Evolutionary conservation across 2,888 invertebrate species (phyloP).

Genomic region (Parascotia fuliginaria): DNA sequence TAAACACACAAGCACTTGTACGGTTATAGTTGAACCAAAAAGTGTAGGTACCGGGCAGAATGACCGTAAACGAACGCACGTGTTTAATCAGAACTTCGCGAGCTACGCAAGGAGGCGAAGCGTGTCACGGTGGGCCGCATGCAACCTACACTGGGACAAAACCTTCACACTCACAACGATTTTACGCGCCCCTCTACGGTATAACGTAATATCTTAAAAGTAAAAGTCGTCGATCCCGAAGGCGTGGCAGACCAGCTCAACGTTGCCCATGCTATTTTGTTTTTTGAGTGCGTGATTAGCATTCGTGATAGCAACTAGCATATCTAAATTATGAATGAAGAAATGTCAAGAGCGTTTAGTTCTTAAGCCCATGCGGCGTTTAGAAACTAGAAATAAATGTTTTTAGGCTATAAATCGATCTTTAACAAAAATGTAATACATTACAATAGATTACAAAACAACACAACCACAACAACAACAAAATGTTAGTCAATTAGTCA

Average conservation of each 20-base stretch:
- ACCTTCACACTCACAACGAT: constrained; percentile 51
- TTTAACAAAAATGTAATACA: no score
- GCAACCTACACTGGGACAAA: constrained; percentile 57
- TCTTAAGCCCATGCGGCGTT: no score
- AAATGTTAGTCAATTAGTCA: no score
- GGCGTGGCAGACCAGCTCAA: constrained; percentile 64
- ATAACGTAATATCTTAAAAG: constrained; percentile 64
- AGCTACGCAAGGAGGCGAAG: constrained; percentile 51
- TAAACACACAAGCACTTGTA: constrained; percentile 24
- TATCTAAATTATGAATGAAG: constrained; percentile 41
- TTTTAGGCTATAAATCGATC: no score
- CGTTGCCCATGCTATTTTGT: constrained; percentile 51
- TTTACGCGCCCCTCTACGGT: constrained; percentile 67
- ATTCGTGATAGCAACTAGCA: constrained; percentile 46
- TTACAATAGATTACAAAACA: no score
- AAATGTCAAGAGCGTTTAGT: constrained; percentile 62
- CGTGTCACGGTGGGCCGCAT: constrained; percentile 55
- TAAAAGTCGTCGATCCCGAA: constrained; percentile 80
- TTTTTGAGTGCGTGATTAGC: constrained; percentile 60
- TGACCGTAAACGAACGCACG: constrained; percentile 38
- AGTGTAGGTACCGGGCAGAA: constrained; percentile 10
- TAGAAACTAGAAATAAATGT: no score
- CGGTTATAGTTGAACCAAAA: constrained; percentile 19
- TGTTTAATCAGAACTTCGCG: constrained; percentile 50
- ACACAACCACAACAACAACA: no score